Evolutionary conservation across 2,888 invertebrate genomes (phyloP).

Genomic region (Cephus runcator): DNA sequence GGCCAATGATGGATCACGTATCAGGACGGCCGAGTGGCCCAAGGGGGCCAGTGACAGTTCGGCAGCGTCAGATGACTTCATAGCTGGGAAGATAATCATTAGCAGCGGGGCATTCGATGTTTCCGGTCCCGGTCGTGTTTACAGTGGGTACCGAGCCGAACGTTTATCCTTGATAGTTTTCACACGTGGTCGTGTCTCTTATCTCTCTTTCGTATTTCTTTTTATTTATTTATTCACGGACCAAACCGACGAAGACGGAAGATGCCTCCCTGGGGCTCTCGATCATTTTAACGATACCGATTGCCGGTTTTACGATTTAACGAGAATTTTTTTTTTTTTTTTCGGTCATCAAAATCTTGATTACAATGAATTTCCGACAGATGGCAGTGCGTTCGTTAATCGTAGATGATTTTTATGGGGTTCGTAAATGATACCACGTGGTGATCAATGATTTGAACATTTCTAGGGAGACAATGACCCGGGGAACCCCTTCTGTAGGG

Average conservation of each 20-base stretch:
- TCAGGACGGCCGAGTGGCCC: neutral
- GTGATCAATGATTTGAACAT: neutral
- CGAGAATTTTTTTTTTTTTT: too few relatives aligned
- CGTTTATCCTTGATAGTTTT: neutral
- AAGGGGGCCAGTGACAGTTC: neutral
- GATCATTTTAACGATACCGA: too few relatives aligned
- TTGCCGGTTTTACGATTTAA: too few relatives aligned
- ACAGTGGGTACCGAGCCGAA: too few relatives aligned
- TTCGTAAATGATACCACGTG: neutral
- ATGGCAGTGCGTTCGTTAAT: too few relatives aligned
- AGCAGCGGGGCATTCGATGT: neutral
- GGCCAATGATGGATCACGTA: conserved; percentile 19
- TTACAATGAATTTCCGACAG: too few relatives aligned
- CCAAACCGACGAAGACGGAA: too few relatives aligned
- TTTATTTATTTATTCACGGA: neutral
- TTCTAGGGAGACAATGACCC: neutral
- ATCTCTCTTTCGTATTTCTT: neutral
- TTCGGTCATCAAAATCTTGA: too few relatives aligned
- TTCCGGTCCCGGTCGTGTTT: neutral
- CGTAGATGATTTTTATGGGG: neutral
- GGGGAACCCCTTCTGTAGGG: neutral
- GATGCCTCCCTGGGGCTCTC: too few relatives aligned
- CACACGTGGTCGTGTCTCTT: neutral
- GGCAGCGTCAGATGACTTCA: neutral
- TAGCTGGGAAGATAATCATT: neutral